phyloP scores from a whole-genome alignment of 2,113 vertebrate species.

The Lepus americanus region DNA sequence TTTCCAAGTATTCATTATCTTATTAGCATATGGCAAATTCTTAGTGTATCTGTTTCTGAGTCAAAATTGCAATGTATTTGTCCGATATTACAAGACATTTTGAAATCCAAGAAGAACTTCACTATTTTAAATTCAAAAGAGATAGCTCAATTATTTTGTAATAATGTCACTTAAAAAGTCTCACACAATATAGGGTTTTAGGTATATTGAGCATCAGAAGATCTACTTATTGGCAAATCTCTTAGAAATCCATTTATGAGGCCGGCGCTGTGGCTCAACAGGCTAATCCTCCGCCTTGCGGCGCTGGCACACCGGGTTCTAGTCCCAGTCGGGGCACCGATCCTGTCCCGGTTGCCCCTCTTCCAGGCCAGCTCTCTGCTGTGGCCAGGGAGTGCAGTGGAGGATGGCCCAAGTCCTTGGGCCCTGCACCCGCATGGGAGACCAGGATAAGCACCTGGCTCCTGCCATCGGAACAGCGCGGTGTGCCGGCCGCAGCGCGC shows the following conservation, averaged over 20 bases:
- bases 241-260: conserved; percentile 1
- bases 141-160: not conserved
- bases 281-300: no score
- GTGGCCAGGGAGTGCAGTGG: no score
- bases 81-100: not conserved
- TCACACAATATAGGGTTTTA: not conserved
- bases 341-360: no score
- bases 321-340: no score
- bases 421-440: no score
- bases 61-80: not conserved
- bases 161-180: not conserved
- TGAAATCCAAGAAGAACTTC: not conserved
- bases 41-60: not conserved
- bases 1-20: not conserved
- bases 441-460: no score
- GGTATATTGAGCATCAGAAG: not conserved
- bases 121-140: conserved; percentile 27
- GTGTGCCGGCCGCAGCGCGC: no score
- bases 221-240: conserved; percentile 31
- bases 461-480: no score
- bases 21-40: not conserved
- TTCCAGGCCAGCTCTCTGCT: no score
- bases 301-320: no score
- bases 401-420: no score
- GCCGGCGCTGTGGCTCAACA: no score